phyloP scores from a whole-genome alignment of 2,888 invertebrate species.

The Eustalomyia histrio region DNA sequence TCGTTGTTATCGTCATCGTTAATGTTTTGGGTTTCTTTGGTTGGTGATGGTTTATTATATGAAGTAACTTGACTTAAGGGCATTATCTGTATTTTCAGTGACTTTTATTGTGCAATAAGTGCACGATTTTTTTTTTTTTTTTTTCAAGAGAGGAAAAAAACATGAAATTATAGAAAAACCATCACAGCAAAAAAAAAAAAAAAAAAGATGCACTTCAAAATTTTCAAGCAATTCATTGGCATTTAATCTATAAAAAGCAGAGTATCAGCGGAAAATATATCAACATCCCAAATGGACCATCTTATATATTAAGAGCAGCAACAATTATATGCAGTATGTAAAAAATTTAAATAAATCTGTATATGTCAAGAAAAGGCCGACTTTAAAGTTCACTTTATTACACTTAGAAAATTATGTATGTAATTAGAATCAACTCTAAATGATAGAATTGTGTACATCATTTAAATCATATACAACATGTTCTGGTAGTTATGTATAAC shows the following conservation, averaged over 20 bases:
- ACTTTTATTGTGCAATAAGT: conserved; percentile 65
- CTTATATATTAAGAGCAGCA: neutral
- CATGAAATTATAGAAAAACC: neutral
- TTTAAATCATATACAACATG: no score
- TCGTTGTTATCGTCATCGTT: conserved; percentile 49
- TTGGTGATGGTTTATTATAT: conserved; percentile 49
- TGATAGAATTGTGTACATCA: no score
- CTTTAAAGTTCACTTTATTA: neutral
- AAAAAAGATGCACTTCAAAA: neutral
- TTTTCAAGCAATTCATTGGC: conserved; percentile 28
- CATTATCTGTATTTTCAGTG: conserved; percentile 61
- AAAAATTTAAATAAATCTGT: no score
- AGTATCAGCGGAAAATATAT: neutral
- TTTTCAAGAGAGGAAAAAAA: neutral
- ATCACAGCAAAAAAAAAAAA: neutral
- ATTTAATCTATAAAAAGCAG: neutral
- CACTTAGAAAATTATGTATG: no score
- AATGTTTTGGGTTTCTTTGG: conserved; percentile 3
- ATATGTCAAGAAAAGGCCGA: neutral
- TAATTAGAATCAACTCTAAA: no score
- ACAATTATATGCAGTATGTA: no score
- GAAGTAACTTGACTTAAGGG: conserved; percentile 64
- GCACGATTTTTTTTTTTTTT: conserved; percentile 62
- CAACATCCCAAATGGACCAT: neutral
- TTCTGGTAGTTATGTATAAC: no score